These are phyloP conservation scores for Otus scops DNA, from an alignment of 2,797 vertebrate genomes.

Conservation along the genomic window DNA sequence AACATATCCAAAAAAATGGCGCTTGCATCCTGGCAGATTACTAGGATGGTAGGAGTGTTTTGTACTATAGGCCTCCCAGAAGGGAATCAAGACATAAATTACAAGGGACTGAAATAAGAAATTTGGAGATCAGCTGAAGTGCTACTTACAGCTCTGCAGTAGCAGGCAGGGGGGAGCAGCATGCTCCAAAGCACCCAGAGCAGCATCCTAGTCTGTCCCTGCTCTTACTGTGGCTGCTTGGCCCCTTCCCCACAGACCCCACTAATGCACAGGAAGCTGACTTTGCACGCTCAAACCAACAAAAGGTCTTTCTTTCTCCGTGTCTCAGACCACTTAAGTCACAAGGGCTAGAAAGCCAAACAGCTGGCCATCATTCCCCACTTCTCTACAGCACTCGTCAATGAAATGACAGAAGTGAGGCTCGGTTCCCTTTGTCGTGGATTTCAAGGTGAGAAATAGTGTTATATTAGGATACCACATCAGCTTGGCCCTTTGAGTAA, in stretches of 20 bases:
- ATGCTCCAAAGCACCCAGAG: not conserved
- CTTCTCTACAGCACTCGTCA: not conserved
- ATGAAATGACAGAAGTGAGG: not conserved
- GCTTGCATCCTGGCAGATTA: too few relatives aligned
- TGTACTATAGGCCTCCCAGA: not conserved
- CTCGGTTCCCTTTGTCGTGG: not conserved
- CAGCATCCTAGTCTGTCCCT: not conserved
- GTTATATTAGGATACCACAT: not conserved
- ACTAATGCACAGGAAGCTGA: not conserved
- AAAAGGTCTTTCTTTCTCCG: not conserved
- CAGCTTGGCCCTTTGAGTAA: not conserved
- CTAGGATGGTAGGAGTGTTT: not conserved
- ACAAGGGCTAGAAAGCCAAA: not conserved
- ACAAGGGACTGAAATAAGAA: not conserved
- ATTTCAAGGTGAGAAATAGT: not conserved
- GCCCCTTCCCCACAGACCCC: not conserved
- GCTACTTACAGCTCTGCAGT: not conserved
- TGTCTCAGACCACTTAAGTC: not conserved
- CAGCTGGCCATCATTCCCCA: rapidly evolving
- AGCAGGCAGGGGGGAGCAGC: not conserved
- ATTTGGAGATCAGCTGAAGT: not conserved
- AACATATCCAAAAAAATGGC: not conserved
- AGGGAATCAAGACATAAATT: not conserved
- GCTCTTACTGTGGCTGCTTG: not conserved
- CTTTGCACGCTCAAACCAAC: not conserved